Evolutionary conservation across 2,797 vertebrate genomes (phyloP).

Genomic region (Scarus forsteni): DNA sequence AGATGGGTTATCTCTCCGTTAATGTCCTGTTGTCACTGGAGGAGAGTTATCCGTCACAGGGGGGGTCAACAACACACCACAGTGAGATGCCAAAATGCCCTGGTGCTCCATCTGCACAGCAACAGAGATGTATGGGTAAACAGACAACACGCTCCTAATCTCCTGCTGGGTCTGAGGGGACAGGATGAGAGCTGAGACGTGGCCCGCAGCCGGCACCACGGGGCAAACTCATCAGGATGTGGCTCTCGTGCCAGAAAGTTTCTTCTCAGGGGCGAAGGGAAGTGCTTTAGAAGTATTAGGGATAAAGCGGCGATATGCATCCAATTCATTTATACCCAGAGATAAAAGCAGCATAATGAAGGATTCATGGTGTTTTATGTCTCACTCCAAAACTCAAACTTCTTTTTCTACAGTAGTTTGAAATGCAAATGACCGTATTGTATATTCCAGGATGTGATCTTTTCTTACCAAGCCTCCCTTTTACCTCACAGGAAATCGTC

Average conservation of each 20-base stretch:
- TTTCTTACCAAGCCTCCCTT: conserved; percentile 25
- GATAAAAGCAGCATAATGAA: conserved; percentile 32
- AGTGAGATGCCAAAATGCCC: conserved; percentile 64
- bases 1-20: conserved; percentile 70
- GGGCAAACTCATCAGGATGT: conserved; percentile 77
- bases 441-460: conserved; percentile 19
- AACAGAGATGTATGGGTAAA: conserved; percentile 77
- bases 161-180: conserved; percentile 73
- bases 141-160: conserved; percentile 80
- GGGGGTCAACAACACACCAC: conserved; percentile 59
- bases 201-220: conserved; percentile 63
- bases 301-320: conserved; percentile 63
- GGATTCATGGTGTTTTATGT: conserved; percentile 45
- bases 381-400: conserved; percentile 8
- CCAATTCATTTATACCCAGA: conserved; percentile 58
- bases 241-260: conserved; percentile 68
- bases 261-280: conserved; percentile 64
- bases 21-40: conserved; percentile 74
- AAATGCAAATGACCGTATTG: conserved; percentile 17
- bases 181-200: conserved; percentile 70
- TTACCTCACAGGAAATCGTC: conserved; percentile 91
- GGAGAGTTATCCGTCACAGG: conserved; percentile 65
- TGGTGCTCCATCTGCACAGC: conserved; percentile 72
- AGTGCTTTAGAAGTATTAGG: conserved; percentile 72
- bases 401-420: background rate